Base-by-base conservation (phyloP, 2,797 vertebrate species). In the Alexandromys oeconomus region DNA sequence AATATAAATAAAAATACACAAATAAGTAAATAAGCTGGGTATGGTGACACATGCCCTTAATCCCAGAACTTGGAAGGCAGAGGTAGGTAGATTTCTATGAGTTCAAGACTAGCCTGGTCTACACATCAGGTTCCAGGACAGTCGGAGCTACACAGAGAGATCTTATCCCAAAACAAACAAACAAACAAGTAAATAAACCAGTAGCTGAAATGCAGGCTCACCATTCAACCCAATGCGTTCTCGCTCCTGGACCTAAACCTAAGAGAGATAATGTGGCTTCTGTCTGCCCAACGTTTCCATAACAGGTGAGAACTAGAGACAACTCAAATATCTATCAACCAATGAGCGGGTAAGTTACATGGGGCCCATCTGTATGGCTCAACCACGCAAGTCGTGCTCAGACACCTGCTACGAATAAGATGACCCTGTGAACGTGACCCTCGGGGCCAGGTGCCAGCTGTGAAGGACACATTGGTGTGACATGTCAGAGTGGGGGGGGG, bases 391-490 rank as follows among this genome's bases (percentile, higher is more conserved):
- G 29, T 1, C 21, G 11, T 6, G 14, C 1, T 12, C 40, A 0
- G 6, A 65, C 7, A 23, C 21, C 6, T 15, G 57, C 73, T 6
- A 6, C 1, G 0, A 8, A 1, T 10, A 2, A 1, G 76, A 34
- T n/a, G 84, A 21, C 19, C 40, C 77, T 11, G 21, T 34, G 34
- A 15, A 37, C 65, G 7, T 34, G 46, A 71, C 11, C 2, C 84
- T 15, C 17, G 5, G 48, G 23, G 51, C 40, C 40, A 59, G 69
- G 12, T 29, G 14, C 25, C 48, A 15, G 25, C 13, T 6, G 43
- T 21, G 11, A 34, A 34, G 46, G 46, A 17, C 12, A 25, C 48
- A 29, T 13, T 37, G 84, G 17, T 54, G 29, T 4, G 54, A 76
- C 76, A 6, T 11, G 12, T 48, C n/a, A 25, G 31, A 79, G n/a